Evolutionary conservation across 2,888 invertebrate species (phyloP), one percentile per base, ranked within the genome.

Genomic region (Lydus trimaculatus): DNA sequence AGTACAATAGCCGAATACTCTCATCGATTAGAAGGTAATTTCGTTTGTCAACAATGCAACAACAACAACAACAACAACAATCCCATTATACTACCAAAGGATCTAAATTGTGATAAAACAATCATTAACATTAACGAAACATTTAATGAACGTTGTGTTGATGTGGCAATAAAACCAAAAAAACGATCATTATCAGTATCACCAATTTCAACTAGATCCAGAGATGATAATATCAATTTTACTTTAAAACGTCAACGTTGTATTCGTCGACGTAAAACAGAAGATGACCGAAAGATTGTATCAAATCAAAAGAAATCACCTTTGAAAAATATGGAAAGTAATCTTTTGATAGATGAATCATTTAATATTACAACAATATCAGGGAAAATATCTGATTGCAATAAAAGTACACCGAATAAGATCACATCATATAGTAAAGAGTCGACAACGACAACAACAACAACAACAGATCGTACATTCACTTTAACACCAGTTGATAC

Each of bases 171-270:
- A n/a, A 70, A 74, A 31, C 64, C 75, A 6, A 72, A 78, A 63
- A 81, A 81, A 71, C 67, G 80, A 43, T 61, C 72, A 3, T 73
- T 76, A 1, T 66, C 73, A 8, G 71, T 70, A 9, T 62, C 63
- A 0, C 31, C 66, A 8, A 75, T 74, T 7, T 65, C 66, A 69
- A 74, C 15, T 70, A 68, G 25, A 56, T 11, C 13, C 1, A 13
- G 82, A 70, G 73, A 73, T 84, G 86, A 64, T 15, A 61, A 62
- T 7, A 43, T 67, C 2, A 76, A 78, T 52, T 83, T 81, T 66
- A 82, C 81, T 2, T 79, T 90, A 39, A 88, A 87, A 79, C 84
- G 90, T 23, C 90, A 90, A 79, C 87, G 85, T 73, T 89, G 90
- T 75, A 88, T 90, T 17, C 83, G 90, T 3, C 85, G 89, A 71